Evolutionary conservation across 1,140 invertebrate genomes (phyloP), one percentile per base, ranked within the genome.

Genomic region (Polyergus mexicanus): DNA sequence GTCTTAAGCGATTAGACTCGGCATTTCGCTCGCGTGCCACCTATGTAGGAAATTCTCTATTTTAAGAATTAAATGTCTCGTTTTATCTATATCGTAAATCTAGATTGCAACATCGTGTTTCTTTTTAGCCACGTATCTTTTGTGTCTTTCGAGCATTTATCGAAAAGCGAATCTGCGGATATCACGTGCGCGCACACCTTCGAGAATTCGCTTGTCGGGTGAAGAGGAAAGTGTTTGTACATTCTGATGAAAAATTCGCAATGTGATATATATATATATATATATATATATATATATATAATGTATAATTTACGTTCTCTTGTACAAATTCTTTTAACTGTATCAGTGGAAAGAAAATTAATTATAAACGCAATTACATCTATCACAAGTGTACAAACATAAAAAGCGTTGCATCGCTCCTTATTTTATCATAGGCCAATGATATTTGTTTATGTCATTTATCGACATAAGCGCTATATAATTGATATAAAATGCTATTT

Each of bases 21-120:
- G 74, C 86, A 13, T 44, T 66, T 22, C 38, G 38, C 22, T 69
- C 13, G 56, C 75, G 76, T 28, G 75, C 7, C 41, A 66, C 41
- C 77, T 89, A 86, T 89, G 71, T 86, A 89, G 66, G 87, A 89
- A 89, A 89, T 47, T 60, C 65, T 88, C 88, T 89, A 89, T 71
- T 81, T 86, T 89, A 86, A 69, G 77, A 84, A 89, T 86, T 69
- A 84, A 89, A 77, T 84, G 77, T 86, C 44, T 68, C 35, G 77
- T 75, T 86, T 84, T 84, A 74, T 62, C 85, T 86, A 78, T 66
- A 78, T 66, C 47, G 62, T 60, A 84, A 77, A 69, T 78, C 78
- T 86, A 89, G 38, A 86, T 75, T 69, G 66, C 86, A 89, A 85
- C 77, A 86, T 66, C 60, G 74, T 58, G 60, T 76, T 60, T 84